These are phyloP conservation scores for Listronotus oregonensis DNA, from an alignment of 1,140 invertebrate species.

Conservation along the genomic window DNA sequence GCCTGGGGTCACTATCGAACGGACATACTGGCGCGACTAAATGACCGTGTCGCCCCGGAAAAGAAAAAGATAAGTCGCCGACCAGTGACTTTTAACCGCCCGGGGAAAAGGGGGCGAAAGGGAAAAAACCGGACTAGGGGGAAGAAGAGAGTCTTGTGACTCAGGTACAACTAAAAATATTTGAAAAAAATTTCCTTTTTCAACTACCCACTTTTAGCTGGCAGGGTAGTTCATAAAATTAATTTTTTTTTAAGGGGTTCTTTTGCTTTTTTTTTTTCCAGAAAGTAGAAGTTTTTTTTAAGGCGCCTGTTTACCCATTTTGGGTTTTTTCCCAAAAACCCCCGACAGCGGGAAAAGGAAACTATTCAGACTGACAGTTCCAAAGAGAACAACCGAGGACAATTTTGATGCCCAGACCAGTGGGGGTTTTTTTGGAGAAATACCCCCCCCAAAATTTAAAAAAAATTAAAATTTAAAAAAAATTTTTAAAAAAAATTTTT, in stretches of 20 bases:
- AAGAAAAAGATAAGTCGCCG: slow-evolving; percentile 38
- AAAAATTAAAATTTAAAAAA: too few species aligned
- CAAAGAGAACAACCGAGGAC: slow-evolving; percentile 55
- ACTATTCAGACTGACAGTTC: slow-evolving; percentile 62
- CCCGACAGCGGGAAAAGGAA: slow-evolving; percentile 77
- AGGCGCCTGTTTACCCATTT: too few species aligned
- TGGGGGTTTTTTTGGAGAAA: slow-evolving; percentile 61
- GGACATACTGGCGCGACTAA: background rate
- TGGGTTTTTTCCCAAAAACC: slow-evolving; percentile 65
- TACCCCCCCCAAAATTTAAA: slow-evolving; percentile 61
- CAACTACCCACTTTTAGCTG: background rate
- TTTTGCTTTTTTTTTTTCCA: too few species aligned
- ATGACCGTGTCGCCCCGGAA: background rate
- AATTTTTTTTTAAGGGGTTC: too few species aligned
- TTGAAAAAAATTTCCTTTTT: too few species aligned
- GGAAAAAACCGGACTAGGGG: slow-evolving; percentile 66
- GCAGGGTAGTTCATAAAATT: too few species aligned
- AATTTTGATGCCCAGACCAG: slow-evolving; percentile 53
- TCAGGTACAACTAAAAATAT: slow-evolving; percentile 19
- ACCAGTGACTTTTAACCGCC: slow-evolving; percentile 34
- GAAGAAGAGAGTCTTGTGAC: slow-evolving; percentile 62
- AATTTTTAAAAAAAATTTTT: too few species aligned
- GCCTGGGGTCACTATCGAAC: slow-evolving; percentile 52
- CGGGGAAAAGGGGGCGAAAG: slow-evolving; percentile 52
- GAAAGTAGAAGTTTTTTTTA: too few species aligned